These are phyloP conservation scores for Illadopsis cleaveri DNA, from an alignment of 2,113 vertebrate species.

Conservation along the genomic window DNA sequence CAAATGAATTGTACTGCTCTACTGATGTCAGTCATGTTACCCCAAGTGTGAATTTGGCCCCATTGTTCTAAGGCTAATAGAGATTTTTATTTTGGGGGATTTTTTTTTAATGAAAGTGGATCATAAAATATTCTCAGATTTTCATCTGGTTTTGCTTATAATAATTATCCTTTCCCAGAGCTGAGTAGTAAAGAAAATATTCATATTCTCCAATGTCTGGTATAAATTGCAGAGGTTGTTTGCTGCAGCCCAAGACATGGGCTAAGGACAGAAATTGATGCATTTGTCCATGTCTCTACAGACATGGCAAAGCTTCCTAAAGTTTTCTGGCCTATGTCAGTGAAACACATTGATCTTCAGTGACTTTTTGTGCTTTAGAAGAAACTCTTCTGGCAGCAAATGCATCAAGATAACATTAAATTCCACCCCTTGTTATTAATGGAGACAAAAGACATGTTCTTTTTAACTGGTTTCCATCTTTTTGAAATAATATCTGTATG, in stretches of 20 bases:
- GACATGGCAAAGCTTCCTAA: not conserved
- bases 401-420: not conserved
- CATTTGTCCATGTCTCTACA: not conserved
- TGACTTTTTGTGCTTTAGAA: not conserved
- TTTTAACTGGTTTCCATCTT: not conserved
- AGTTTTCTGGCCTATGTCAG: not conserved
- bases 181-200: constrained; percentile 60
- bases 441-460: not conserved
- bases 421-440: not conserved
- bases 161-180: constrained; percentile 54
- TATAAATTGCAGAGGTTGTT: constrained; percentile 34
- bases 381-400: not conserved
- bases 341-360: not conserved
- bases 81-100: not conserved
- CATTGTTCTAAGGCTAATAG: constrained; percentile 55
- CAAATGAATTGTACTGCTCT: constrained; percentile 28
- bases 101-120: constrained; percentile 49
- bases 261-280: not conserved
- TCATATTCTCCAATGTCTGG: constrained; percentile 46
- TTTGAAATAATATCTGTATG: not conserved
- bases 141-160: constrained; percentile 62
- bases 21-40: constrained; percentile 50
- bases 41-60: constrained; percentile 54
- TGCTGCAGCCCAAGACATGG: not conserved
- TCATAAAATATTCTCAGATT: constrained; percentile 63